phyloP scores from a whole-genome alignment of 2,797 vertebrate species.

The Lutjanus argentimaculatus region DNA sequence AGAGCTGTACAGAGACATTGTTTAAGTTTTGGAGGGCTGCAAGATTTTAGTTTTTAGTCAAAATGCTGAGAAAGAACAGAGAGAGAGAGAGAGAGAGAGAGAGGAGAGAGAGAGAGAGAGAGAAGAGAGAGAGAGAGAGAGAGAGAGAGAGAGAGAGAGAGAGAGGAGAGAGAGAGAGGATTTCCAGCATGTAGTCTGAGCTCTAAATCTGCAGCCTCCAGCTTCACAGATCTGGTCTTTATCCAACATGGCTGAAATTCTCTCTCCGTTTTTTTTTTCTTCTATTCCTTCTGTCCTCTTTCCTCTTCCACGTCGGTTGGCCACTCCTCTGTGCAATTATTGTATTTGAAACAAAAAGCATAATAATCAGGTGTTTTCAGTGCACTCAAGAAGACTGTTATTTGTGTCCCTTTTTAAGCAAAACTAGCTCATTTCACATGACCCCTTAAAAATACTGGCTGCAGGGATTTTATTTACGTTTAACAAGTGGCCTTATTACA shows the following conservation, averaged over 20 bases:
- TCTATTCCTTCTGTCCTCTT: constrained; percentile 34
- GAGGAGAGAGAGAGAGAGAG: too few species aligned
- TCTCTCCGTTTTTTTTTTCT: constrained; percentile 24
- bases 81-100: too few species aligned
- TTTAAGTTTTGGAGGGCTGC: background rate
- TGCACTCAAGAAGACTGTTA: background rate
- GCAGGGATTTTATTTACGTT: background rate
- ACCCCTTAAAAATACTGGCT: background rate
- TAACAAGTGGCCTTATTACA: too few species aligned
- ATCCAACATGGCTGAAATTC: constrained; percentile 77
- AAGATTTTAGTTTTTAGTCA: background rate
- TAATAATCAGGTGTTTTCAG: background rate
- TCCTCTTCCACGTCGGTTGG: constrained; percentile 53
- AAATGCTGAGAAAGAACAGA: background rate
- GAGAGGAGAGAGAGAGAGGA: background rate
- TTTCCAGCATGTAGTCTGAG: constrained; percentile 46
- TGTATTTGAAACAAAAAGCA: background rate
- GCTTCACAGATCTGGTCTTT: constrained; percentile 59
- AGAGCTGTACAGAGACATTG: background rate
- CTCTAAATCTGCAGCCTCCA: constrained; percentile 57
- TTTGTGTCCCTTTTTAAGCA: background rate
- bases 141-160: too few species aligned
- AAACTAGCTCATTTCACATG: background rate
- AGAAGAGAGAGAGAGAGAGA: too few species aligned
- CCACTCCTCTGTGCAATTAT: constrained; percentile 43